Base-by-base conservation (phyloP, 2,888 invertebrate species). In the Azorinus chamasolen region DNA sequence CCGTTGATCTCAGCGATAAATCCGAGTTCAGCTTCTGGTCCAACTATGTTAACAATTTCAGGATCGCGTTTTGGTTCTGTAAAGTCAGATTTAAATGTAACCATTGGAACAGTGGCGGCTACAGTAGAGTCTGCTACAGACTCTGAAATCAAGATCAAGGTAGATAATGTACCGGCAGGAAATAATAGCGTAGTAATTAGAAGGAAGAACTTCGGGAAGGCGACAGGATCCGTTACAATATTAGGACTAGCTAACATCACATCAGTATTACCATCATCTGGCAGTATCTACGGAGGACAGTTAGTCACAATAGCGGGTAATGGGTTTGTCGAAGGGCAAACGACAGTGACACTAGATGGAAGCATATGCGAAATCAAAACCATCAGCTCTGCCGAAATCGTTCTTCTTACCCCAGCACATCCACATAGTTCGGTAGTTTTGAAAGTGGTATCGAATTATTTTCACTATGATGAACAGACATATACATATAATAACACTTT, bases 41-140 rank as follows among this genome's bases (percentile, higher is more conserved):
- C 77, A 2, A 79, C 80, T 43, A 59, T 68, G 1, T 61, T 87
- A 14, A 83, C 70, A 1, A 69, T 88, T 5, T 58, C 77, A n/a
- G 88, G 88, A 12, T 66, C 58, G 8, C 69, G 57, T 12, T 78
- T 88, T 37, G 83, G 76, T 10, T 54, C 70, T 5, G 43, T 68
- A 8, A n/a, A 69, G 8, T n/a, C 51, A 2, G 66, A 79, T 8
- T 68, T 81, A 27, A 63, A 62, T 2, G 87, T 90, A 6, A 65
- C 18, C 1, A 63, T 91, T 16, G 90, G 88, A 12, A 86, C 84
- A 4, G 85, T 80, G 5, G 12, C 54, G 6, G 90, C 90, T 25
- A 55, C 64, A 0, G 74, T 87, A 0, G 57, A 74, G 2, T 55
- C 66, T 14, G 76, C 79, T 2, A 68, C 73, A 3, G 78, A 76